A percentile compares a stretch with the other conserved stretches of the same genome.
phyloP scores from a whole-genome alignment of 2,113 vertebrate species.

The Megaceryle torquata region DNA sequence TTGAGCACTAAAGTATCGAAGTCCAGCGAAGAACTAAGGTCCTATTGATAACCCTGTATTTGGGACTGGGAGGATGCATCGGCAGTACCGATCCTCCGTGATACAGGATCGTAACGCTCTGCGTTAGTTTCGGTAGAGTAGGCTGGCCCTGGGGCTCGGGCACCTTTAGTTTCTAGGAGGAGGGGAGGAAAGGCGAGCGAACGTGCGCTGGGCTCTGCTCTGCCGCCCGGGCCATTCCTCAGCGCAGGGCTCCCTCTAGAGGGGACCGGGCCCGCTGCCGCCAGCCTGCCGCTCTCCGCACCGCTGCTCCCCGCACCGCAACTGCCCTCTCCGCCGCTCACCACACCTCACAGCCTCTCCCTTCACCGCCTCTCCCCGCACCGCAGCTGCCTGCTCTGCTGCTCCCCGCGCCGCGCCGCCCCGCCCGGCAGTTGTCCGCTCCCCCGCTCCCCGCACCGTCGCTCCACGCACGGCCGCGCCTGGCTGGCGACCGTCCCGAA shows the following conservation, averaged over 20 bases:
- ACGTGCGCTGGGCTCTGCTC: fast-evolving
- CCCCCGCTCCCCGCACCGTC: too few species aligned
- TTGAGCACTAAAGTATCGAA: not conserved
- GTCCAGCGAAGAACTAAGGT: not conserved
- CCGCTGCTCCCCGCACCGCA: too few species aligned
- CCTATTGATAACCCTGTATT: fast-evolving
- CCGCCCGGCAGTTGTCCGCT: too few species aligned
- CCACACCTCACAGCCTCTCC: too few species aligned
- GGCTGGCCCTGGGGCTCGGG: too few species aligned
- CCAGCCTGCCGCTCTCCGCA: too few species aligned
- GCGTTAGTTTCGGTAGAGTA: fast-evolving
- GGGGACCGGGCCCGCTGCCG: not conserved
- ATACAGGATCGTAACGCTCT: fast-evolving
- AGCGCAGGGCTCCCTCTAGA: constrained; percentile 43
- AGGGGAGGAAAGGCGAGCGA: fast-evolving
- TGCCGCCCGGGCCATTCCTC: not conserved
- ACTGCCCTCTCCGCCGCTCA: too few species aligned
- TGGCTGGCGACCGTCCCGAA: fast-evolving
- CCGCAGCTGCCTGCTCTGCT: too few species aligned
- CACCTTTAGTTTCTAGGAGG: fast-evolving
- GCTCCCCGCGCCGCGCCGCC: too few species aligned
- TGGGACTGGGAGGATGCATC: fast-evolving
- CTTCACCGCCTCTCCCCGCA: too few species aligned
- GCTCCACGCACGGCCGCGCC: too few species aligned
- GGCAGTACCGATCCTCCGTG: fast-evolving